Conservation (phyloP, 2,113 vertebrate species). For the Acinonyx jubatus region DNA sequence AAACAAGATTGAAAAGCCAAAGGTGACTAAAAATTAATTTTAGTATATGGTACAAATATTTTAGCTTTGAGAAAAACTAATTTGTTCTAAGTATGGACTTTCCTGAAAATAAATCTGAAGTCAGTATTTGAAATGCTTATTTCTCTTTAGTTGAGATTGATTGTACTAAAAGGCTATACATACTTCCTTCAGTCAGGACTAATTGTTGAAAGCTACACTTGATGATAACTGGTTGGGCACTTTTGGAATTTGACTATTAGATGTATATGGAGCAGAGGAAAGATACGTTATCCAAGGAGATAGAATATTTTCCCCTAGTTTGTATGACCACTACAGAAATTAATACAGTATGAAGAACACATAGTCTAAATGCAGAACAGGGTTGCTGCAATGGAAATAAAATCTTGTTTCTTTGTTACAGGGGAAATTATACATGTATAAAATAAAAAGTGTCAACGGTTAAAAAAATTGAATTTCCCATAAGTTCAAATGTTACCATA, state of each 20-base stretch:
- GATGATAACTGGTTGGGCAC: neutral
- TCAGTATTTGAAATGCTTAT: neutral
- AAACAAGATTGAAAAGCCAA: slow-evolving; percentile 21
- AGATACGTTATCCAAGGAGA: neutral
- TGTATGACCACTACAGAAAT: neutral
- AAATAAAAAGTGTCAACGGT: neutral
- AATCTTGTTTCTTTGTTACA: neutral
- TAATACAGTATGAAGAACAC: neutral
- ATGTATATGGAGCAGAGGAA: neutral
- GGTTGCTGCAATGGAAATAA: neutral
- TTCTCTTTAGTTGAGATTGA: neutral
- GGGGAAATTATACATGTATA: neutral
- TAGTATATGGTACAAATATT: neutral
- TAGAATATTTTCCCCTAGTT: neutral
- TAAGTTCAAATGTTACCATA: neutral
- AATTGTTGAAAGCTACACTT: neutral
- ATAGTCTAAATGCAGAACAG: neutral
- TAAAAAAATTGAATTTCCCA: neutral
- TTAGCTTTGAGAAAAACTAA: neutral
- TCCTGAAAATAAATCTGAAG: slow-evolving; percentile 10
- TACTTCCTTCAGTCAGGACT: neutral
- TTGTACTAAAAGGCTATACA: neutral
- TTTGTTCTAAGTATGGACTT: slow-evolving; percentile 5
- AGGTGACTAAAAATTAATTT: neutral
- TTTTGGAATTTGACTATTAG: neutral